phyloP scores from a whole-genome alignment of 2,888 invertebrate genomes.

The Epistrophella euchroma region DNA sequence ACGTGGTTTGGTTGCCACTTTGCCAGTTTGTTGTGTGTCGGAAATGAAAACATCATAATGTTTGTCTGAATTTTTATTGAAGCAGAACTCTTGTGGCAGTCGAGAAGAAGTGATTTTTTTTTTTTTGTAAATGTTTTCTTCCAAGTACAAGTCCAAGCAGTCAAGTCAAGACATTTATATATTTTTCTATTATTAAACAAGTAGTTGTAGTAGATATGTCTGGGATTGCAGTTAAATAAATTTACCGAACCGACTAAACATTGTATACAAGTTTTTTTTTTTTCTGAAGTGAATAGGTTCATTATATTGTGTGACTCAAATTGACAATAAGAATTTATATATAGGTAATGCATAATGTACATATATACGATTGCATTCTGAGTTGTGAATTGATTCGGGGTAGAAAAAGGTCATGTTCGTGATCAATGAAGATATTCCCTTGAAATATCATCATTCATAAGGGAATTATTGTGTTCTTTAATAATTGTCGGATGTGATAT shows the following conservation, averaged over 20 bases:
- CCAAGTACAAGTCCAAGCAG: constrained; percentile 49
- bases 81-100: constrained; percentile 37
- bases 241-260: constrained; percentile 7
- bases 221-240: constrained; percentile 42
- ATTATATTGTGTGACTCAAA: constrained; percentile 7
- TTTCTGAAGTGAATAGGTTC: neutral
- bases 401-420: constrained; percentile 34
- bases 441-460: constrained; percentile 31
- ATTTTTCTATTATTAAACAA: constrained; percentile 40
- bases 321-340: constrained; percentile 11
- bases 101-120: constrained; percentile 19
- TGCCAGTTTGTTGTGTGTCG: neutral
- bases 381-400: constrained; percentile 41
- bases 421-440: constrained; percentile 33
- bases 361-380: constrained; percentile 9
- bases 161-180: constrained; percentile 10
- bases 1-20: constrained; percentile 17
- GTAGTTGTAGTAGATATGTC: constrained; percentile 41
- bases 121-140: neutral
- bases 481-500: constrained; percentile 25
- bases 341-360: no score
- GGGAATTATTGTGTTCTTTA: constrained; percentile 24
- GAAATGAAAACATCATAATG: constrained; percentile 20
- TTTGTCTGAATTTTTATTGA: constrained; percentile 19
- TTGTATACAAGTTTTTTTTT: neutral